Conservation (phyloP, 2,888 invertebrate genomes). For the Drosophila pseudotalamancana region DNA sequence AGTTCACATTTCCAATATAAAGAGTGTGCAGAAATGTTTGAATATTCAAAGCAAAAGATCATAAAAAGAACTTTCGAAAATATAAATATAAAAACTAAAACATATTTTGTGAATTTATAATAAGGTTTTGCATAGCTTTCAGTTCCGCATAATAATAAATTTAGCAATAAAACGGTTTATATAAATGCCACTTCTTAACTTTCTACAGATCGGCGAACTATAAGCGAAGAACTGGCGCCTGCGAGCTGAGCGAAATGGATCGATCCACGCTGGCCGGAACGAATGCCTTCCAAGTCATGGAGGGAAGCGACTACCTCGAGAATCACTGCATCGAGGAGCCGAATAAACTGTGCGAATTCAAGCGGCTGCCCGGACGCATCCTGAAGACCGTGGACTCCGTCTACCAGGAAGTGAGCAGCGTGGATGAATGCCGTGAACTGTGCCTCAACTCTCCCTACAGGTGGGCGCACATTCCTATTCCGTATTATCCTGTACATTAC, state of each 20-base stretch:
- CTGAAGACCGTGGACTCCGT: conserved; percentile 96
- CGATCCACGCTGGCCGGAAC: conserved; percentile 94
- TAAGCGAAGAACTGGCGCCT: conserved; percentile 92
- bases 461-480: conserved; percentile 55
- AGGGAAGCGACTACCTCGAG: conserved; percentile 84
- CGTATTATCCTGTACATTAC: background rate
- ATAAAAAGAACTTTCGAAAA: too few relatives aligned
- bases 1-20: too few relatives aligned
- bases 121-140: too few relatives aligned
- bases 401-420: conserved; percentile 93
- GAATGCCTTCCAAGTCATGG: conserved; percentile 89
- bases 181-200: conserved; percentile 13
- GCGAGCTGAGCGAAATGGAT: conserved; percentile 95
- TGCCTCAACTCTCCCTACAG: conserved; percentile 94
- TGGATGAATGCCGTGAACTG: conserved; percentile 94
- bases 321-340: conserved; percentile 97
- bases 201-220: conserved; percentile 93
- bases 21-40: too few relatives aligned
- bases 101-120: too few relatives aligned
- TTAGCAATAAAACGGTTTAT: background rate
- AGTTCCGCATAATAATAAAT: too few relatives aligned
- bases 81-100: too few relatives aligned
- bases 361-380: conserved; percentile 93
- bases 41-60: too few relatives aligned
- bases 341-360: conserved; percentile 95